Base-by-base conservation (phyloP, 1,140 invertebrate genomes). In the Trinorchestia longiramus region DNA sequence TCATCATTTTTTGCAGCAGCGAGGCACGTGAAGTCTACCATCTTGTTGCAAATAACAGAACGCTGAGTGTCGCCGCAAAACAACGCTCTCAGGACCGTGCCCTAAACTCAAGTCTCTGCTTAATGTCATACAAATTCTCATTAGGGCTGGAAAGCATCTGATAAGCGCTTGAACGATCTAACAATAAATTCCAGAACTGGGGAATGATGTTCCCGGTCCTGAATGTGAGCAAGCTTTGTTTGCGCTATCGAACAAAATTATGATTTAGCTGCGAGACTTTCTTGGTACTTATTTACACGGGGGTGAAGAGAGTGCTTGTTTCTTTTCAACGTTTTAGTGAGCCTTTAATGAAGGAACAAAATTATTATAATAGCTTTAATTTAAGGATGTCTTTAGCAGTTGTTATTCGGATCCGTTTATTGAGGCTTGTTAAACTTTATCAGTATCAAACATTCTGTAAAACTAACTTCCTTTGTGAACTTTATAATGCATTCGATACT, bases 121-220 rank as follows among this genome's bases (percentile, higher is more conserved):
- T 11, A 77, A 77, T 77, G 62, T 77, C 62, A 77, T 42, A 90
- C 88, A 90, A 90, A 90, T 90, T 28, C 88, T 90, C 88, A 90
- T 90, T 90, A 90, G 88, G 11, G n/a, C 88, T 77, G 88, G 41
- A 42, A 90, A 90, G 28, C 88, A 41, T 90, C 41, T 90, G 88
- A 43, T 90, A 90, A 90, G n/a, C 88, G 88, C 43, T 41, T 42
- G 88, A 90, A 90, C 43, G 88, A 90, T 90, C 88, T 42, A 43
- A 90, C 88, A 8, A 90, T 90, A 90, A 90, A 90, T 90, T 90
- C 88, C 43, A 42, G 88, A 90, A 90, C 88, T 41, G 88, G 88
- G 28, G 43, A 90, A 90, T 90, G 43, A 90, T 90, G 88, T 90
- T 42, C 88, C 88, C n/a, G 88, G 6, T 42, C 88, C 43, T 28